Evolutionary conservation across 1,140 invertebrate genomes (phyloP), one percentile per base, ranked within the genome.

Genomic region (Trichonephila clavata): DNA sequence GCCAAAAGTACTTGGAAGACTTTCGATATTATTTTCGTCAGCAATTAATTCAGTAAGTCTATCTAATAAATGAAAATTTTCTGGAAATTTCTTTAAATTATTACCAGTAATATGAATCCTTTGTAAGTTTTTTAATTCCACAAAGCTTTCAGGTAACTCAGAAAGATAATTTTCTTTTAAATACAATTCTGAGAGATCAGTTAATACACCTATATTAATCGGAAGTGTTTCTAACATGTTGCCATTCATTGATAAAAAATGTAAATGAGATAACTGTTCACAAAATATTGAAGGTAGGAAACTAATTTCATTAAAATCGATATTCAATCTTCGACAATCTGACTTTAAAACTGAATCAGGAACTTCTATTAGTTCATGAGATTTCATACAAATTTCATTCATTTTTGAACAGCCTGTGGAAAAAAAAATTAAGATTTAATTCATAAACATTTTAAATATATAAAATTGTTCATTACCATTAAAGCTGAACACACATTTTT

Each of bases 21-120:
- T 63, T 63, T 77, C 32, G 20, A 94, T 43, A 21, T 27, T 50
- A 80, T 94, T 94, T 92, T 94, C 93, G 87, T 87, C 89, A 8
- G 59, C 61, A 91, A 87, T 61, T 43, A 94, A 65, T 59, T 92
- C 89, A 24, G 13, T 63, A 8, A 94, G 60, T 43, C 61, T 43
- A 20, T 5, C 5, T 18, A 94, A 32, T 21, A n/a, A 60, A 39
- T 43, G 50, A 5, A 94, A 20, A 20, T 60, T 8, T 59, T 71
- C 43, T 61, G 89, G 89, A 18, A 94, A 77, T 3, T n/a, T 1
- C 39, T 63, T 24, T 27, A 94, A 18, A 24, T 87, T 24, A 83
- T 94, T 94, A 16, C 90, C 86, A 43, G 71, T 92, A 14, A 94
- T 10, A 57, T 87, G 63, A 77, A 94, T 21, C 13, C 27, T 88